Conservation (phyloP, 2,797 vertebrate species). For the Forpus xanthops region DNA sequence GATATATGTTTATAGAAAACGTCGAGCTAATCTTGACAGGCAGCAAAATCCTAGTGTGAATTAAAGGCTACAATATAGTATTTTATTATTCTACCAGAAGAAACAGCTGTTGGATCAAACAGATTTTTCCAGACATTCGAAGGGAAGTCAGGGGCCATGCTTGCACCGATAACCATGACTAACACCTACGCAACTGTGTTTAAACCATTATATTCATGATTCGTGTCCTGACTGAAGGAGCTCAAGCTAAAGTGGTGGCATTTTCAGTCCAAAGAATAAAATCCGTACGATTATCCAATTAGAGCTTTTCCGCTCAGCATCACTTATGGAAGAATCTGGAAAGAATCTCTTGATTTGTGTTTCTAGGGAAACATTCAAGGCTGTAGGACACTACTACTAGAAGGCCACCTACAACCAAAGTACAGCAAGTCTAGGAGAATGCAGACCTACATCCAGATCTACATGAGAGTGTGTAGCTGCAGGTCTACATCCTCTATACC, state of each 20-base stretch:
- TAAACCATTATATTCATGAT: neutral
- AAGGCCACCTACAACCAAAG: neutral
- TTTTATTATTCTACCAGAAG: neutral
- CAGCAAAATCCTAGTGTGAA: neutral
- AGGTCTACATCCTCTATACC: neutral
- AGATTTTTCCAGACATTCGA: neutral
- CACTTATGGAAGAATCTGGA: neutral
- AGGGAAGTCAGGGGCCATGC: neutral
- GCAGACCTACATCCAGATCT: neutral
- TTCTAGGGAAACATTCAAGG: neutral
- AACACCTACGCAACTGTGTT: neutral
- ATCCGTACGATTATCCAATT: accelerated
- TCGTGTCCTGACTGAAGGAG: neutral
- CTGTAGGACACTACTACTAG: neutral
- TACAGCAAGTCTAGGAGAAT: neutral
- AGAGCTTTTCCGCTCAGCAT: neutral
- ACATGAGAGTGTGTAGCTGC: neutral
- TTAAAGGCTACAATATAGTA: neutral
- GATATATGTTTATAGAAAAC: neutral
- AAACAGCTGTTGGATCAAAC: neutral
- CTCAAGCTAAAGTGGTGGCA: neutral
- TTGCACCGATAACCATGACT: neutral
- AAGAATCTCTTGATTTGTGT: neutral
- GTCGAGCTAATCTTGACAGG: neutral
- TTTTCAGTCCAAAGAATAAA: neutral